Base-by-base conservation (phyloP, 2,888 invertebrate genomes). In the Lochmaea crataegi region DNA sequence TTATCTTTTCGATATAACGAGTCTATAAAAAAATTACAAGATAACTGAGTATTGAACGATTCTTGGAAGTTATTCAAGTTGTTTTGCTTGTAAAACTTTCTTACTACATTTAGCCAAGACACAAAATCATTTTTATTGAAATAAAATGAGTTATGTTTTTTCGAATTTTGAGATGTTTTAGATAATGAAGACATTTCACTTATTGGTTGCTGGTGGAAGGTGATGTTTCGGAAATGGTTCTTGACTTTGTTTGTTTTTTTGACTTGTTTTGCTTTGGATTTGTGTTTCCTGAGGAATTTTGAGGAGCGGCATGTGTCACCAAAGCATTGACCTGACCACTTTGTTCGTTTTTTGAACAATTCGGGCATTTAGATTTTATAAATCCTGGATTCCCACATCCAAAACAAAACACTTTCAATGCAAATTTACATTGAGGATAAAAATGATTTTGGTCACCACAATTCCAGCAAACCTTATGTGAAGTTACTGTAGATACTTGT, bases 41-140 rank as follows among this genome's bases (percentile, higher is more conserved):
- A 51, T 38, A 51, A 63, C 56, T 72, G 32, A 38, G 61, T 58
- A 41, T 69, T 32, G 63, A 69, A 67, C 1, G 22, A 2, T 42
- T n/a, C 11, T n/a, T 60, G 67, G 14, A 72, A 56, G 51, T 63
- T 67, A 42, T 72, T 63, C 18, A 72, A 4, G 14, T 48, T 11
- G 3, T 14, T 14, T 3, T 48, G 45, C 4, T 14, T 48, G 14
- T 45, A 48, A 48, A 41, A 48, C 1, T 48, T 48, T 48, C 14
- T 48, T 14, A 48, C 45, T 48, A 48, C 12, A 1, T 48, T 48
- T 48, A 48, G 11, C 45, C 45, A 48, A 48, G 14, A 6, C 11
- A 48, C 14, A 6, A 6, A 48, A 48, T 48, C 45, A 48, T 48
- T 48, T 48, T 48, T 48, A 48, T 48, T 14, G 12, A 48, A 48